These are phyloP conservation scores for Ceryle rudis DNA, from an alignment of 2,797 vertebrate genomes.

Conservation along the genomic window DNA sequence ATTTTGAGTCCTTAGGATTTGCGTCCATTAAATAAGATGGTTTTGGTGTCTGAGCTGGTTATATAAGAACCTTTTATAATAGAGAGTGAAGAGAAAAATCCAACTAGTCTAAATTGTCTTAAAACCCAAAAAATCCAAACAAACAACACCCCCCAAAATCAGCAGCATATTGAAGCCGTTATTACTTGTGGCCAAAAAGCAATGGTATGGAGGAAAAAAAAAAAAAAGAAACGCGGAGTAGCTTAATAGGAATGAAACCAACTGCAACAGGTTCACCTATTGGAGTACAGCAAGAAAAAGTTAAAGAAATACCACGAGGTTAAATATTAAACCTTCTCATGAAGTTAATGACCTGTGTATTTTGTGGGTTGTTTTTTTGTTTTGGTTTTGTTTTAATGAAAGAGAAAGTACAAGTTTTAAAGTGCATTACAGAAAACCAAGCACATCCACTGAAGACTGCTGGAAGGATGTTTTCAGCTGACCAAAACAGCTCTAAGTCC, in stretches of 20 bases:
- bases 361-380: too few relatives aligned
- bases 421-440: neutral
- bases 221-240: neutral
- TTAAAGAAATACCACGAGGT: neutral
- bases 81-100: fast-evolving
- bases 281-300: neutral
- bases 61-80: neutral
- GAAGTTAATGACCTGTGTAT: neutral
- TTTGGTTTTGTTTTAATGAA: neutral
- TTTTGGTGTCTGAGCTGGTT: fast-evolving
- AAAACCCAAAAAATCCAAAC: fast-evolving
- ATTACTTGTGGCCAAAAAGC: neutral
- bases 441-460: neutral
- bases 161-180: neutral
- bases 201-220: fast-evolving
- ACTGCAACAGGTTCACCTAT: neutral
- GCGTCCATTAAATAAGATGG: neutral
- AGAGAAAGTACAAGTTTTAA: neutral
- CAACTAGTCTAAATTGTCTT: neutral
- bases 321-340: conserved; percentile 31
- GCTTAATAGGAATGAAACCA: neutral
- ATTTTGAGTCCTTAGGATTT: neutral
- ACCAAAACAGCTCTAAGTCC: neutral
- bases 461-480: neutral
- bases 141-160: fast-evolving